phyloP scores from a whole-genome alignment of 2,888 invertebrate genomes.

The Liodrosophila aerea region DNA sequence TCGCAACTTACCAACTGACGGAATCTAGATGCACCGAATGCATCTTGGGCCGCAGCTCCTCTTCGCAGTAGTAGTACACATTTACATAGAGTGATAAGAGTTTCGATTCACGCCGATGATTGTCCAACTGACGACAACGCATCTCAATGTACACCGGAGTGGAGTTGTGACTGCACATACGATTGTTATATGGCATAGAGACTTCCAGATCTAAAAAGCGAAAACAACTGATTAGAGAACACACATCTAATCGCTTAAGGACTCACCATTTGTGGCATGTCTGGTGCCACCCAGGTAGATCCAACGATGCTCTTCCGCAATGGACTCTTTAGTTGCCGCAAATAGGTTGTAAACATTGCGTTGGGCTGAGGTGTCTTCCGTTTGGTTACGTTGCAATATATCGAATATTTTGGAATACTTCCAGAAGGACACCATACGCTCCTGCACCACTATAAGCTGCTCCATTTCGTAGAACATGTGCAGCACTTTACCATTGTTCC shows the following conservation, averaged over 20 bases:
- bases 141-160: conserved; percentile 81
- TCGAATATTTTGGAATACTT: conserved; percentile 78
- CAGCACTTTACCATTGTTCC: conserved; percentile 74
- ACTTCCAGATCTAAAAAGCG: conserved; percentile 79
- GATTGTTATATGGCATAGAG: conserved; percentile 74
- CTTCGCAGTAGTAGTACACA: conserved; percentile 80
- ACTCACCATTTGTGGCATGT: conserved; percentile 72
- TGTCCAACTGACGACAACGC: conserved; percentile 74
- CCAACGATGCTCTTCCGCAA: conserved; percentile 63
- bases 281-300: conserved; percentile 75
- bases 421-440: conserved; percentile 79
- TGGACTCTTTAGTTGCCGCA: neutral
- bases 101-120: conserved; percentile 76
- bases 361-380: conserved; percentile 1
- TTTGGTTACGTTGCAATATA: conserved; percentile 54
- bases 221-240: too few species aligned
- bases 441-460: conserved; percentile 79
- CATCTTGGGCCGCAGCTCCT: conserved; percentile 74
- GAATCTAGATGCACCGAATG: conserved; percentile 81
- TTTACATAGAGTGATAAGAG: conserved; percentile 81
- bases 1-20: conserved; percentile 79
- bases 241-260: too few species aligned
- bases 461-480: conserved; percentile 80
- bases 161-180: conserved; percentile 80
- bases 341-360: neutral